A percentile compares a stretch with the other conserved stretches of the same genome.
These are phyloP conservation scores for Notoglanidium macrostoma DNA, from an alignment of 2,797 vertebrate genomes.

Conservation along the genomic window DNA sequence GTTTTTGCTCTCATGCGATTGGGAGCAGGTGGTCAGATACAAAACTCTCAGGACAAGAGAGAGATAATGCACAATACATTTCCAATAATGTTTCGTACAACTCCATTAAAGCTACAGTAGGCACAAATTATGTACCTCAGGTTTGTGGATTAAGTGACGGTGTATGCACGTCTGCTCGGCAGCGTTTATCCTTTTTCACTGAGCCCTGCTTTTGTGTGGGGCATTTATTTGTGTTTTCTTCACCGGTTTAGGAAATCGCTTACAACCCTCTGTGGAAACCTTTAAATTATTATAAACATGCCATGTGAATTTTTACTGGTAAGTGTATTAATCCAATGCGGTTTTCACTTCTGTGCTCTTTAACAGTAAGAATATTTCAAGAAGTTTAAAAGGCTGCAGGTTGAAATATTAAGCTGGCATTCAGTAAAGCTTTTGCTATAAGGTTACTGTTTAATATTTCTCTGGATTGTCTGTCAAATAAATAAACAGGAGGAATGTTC, in stretches of 20 bases:
- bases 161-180: neutral
- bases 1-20: neutral
- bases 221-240: neutral
- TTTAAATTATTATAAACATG: neutral
- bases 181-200: neutral
- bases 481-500: neutral
- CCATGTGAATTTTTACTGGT: neutral
- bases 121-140: neutral
- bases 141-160: neutral
- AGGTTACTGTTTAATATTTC: neutral
- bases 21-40: slow-evolving; percentile 9
- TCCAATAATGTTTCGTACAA: slow-evolving; percentile 11
- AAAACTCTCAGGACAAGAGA: neutral
- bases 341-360: neutral
- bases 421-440: neutral
- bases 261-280: neutral
- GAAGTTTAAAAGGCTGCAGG: neutral
- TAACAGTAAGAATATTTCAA: neutral
- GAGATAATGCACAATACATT: slow-evolving; percentile 13
- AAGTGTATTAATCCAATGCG: too few species aligned
- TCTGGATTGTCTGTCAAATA: neutral
- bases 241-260: neutral
- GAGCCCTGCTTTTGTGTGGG: neutral
- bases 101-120: slow-evolving; percentile 15
- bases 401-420: neutral